A percentile compares a stretch with the other conserved stretches of the same genome.
Conservation (phyloP, 2,797 vertebrate genomes). For the Muscicapa comitata region DNA sequence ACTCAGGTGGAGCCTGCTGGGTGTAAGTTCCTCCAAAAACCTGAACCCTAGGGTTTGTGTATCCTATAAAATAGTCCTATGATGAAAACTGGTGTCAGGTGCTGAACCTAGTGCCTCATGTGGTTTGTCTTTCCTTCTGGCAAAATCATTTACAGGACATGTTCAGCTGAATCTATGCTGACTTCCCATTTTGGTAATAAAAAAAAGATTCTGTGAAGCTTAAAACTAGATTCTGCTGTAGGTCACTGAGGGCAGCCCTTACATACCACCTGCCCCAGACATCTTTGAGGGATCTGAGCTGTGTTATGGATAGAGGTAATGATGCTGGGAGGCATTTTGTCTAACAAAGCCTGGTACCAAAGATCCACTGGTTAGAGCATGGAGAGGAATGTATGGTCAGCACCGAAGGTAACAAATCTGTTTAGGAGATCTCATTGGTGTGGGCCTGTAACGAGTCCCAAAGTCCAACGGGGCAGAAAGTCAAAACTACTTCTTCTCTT, state of each 20-base stretch:
- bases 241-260: background rate
- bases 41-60: background rate
- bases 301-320: fast-evolving
- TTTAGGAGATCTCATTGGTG: background rate
- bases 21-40: background rate
- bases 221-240: background rate
- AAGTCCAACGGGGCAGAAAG: background rate
- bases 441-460: background rate
- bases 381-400: background rate
- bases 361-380: background rate
- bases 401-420: background rate
- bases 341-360: background rate
- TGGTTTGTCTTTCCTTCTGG: background rate
- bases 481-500: background rate
- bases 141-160: background rate
- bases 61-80: background rate
- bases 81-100: background rate
- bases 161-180: background rate
- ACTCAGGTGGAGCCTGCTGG: background rate
- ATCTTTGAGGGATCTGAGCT: background rate
- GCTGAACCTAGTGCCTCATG: background rate
- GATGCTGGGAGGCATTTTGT: background rate
- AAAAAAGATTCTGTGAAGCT: background rate
- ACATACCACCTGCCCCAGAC: background rate
- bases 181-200: background rate